Base-by-base conservation (phyloP, 2,797 vertebrate genomes). In the Propithecus perrieri region DNA sequence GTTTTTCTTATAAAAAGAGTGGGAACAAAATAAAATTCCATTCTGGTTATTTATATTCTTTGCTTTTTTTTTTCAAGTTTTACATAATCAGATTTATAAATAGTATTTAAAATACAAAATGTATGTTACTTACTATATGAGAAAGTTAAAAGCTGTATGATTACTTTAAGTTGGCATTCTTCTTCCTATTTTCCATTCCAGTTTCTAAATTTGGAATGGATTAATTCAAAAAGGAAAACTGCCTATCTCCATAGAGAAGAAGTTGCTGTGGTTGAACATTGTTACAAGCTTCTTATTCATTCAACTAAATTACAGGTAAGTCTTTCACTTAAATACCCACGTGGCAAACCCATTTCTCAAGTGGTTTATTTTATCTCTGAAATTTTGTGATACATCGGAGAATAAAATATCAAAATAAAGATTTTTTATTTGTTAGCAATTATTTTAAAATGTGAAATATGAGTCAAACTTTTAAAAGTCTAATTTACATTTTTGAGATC, bases 1-100 rank as follows among this genome's bases (percentile, higher is more conserved):
- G 14, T 35, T 89, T 50, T 92, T 89, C 59, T 48, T 74, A 26
- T 74, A 63, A 94, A 88, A 92, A 48, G 33, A 78, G 7, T 84
- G 71, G 63, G 55, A 91, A 91, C 22, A 88, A 91, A 95, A 93
- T 88, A 91, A 87, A 94, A 85, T 92, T 92, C 67, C 46, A 74
- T 63, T 71, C 33, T 76, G 22, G 59, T 78, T 94, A 83, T 86
- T 94, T 94, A 86, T 92, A 89, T 30, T 81, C 30, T 83, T 80
- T 84, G 80, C 46, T 75, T 94, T 90, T 84, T 48, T 55, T 57
- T 57, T 10, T 4, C 22, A 55, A 85, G n/a, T 75, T 88, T 20
- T 63, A 74, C n/a, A 89, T 79, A 76, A 96, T 72, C 46, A 92
- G 24, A 92, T 88, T 91, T 92, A 69, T 85, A 85, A 95, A 80